phyloP scores from a whole-genome alignment of 2,113 vertebrate genomes.

The Spea multiplicata region DNA sequence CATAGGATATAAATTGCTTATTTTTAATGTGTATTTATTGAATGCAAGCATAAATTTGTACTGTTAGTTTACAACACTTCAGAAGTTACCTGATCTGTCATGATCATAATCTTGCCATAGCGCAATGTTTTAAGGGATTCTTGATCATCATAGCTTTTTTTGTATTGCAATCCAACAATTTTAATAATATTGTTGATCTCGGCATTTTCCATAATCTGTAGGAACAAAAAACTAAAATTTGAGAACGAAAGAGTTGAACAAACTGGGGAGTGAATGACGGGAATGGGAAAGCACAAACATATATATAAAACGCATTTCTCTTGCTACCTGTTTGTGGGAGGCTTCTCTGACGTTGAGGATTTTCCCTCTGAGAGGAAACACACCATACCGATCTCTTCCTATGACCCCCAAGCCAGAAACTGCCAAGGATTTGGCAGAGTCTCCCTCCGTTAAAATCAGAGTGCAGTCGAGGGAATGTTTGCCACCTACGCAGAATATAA shows the following conservation, averaged over 20 bases:
- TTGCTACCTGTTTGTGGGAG: conserved; percentile 90
- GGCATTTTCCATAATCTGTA: conserved; percentile 97
- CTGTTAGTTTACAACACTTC: not conserved
- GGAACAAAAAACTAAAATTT: conserved; percentile 31
- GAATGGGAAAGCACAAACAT: not conserved
- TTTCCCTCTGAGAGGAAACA: conserved; percentile 95
- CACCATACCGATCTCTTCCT: conserved; percentile 91
- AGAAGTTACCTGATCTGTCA: conserved; percentile 92
- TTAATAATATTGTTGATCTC: conserved; percentile 99
- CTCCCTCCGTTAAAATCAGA: conserved; percentile 94
- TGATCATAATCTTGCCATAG: conserved; percentile 98
- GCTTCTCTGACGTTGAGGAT: conserved; percentile 98
- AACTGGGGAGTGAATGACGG: not conserved
- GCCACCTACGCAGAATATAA: conserved; percentile 70
- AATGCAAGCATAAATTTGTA: no score
- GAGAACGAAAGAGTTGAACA: not conserved
- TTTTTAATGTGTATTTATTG: no score
- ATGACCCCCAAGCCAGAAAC: conserved; percentile 96
- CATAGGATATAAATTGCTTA: no score
- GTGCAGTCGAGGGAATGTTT: conserved; percentile 97
- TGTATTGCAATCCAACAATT: conserved; percentile 96
- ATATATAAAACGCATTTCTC: not conserved
- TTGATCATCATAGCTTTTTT: conserved; percentile 97
- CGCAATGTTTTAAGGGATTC: conserved; percentile 90
- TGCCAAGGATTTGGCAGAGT: conserved; percentile 95